phyloP scores from a whole-genome alignment of 2,797 vertebrate species.

The Ciconia nigra region DNA sequence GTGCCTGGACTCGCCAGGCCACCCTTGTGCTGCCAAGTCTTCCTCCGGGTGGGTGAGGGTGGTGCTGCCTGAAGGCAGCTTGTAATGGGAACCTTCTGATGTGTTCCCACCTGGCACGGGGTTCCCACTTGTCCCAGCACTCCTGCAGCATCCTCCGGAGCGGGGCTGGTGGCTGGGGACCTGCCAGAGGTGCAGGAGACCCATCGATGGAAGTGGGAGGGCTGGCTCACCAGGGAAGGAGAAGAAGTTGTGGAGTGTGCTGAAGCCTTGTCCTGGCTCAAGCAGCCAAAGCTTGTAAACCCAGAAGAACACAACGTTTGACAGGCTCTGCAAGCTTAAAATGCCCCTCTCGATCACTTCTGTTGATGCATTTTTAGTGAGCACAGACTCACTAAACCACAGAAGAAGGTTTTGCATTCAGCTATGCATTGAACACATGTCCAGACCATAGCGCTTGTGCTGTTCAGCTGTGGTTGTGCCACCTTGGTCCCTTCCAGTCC shows the following conservation, averaged over 20 bases:
- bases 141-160: neutral
- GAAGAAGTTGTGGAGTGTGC: neutral
- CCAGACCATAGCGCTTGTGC: fast-evolving
- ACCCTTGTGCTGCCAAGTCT: neutral
- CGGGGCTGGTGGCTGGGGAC: neutral
- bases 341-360: neutral
- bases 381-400: neutral
- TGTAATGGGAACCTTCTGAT: neutral
- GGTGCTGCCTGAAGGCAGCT: neutral
- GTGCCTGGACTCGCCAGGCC: neutral
- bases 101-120: neutral
- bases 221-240: neutral
- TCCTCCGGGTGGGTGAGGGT: neutral
- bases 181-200: neutral
- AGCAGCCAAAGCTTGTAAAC: neutral
- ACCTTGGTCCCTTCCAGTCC: neutral
- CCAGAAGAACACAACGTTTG: neutral
- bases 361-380: neutral
- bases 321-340: neutral
- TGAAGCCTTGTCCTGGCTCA: neutral
- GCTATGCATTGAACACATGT: fast-evolving
- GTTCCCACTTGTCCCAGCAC: neutral
- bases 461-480: neutral
- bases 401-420: neutral
- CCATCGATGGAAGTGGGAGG: neutral